phyloP scores from a whole-genome alignment of 2,888 invertebrate genomes.

The Acrocyrtus sp. region DNA sequence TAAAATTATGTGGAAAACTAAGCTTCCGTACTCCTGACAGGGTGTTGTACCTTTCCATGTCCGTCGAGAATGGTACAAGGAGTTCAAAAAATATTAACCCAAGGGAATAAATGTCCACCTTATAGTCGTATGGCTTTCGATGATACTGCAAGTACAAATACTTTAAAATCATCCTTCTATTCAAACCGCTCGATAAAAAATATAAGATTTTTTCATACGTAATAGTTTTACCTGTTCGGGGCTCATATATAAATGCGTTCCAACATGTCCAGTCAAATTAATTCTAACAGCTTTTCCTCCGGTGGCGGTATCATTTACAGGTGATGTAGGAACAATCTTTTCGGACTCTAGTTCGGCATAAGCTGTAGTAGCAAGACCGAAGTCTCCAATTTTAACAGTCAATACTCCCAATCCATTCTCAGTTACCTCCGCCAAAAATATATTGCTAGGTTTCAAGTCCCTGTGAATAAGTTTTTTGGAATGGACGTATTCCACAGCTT shows the following conservation, averaged over 20 bases:
- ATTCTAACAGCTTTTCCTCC: conserved; percentile 58
- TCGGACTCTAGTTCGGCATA: conserved; percentile 68
- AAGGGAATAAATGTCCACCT: conserved; percentile 95
- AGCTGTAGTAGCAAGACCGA: conserved; percentile 95
- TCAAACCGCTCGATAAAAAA: not conserved
- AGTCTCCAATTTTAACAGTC: conserved; percentile 89
- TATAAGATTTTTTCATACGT: not conserved
- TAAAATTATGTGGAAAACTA: conserved; percentile 77
- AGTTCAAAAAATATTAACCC: conserved; percentile 95
- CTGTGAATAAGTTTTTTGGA: conserved; percentile 92
- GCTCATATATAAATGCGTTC: conserved; percentile 97
- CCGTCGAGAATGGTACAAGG: conserved; percentile 87
- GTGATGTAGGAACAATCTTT: conserved; percentile 7
- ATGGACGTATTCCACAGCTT: conserved; percentile 97
- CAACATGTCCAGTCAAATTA: conserved; percentile 72
- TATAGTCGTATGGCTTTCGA: conserved; percentile 82
- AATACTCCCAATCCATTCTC: conserved; percentile 43
- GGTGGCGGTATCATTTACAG: conserved; percentile 15
- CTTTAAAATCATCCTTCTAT: not conserved
- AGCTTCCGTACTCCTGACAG: conserved; percentile 75
- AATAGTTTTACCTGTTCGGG: conserved; percentile 83
- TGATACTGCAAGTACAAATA: conserved; percentile 67
- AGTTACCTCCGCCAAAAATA: conserved; percentile 57
- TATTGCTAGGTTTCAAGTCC: conserved; percentile 82
- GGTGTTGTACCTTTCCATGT: conserved; percentile 84